A percentile compares a stretch with the other conserved stretches of the same genome.
Evolutionary conservation across 2,888 invertebrate species (phyloP).

Genomic region (Melanophora roralis): DNA sequence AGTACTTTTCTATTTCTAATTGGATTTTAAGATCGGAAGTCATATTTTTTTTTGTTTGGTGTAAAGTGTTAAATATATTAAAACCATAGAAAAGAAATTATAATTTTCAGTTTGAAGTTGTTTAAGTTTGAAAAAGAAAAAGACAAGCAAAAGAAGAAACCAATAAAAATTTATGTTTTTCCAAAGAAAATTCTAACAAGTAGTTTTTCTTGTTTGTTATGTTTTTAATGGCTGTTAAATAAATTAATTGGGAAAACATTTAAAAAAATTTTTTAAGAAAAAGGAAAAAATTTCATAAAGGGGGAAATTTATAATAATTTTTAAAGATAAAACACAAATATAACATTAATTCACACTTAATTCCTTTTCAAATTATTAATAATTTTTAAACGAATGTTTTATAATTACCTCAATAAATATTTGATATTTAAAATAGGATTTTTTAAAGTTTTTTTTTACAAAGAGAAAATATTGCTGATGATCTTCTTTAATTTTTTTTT

Average conservation of each 20-base stretch:
- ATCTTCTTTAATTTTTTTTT: no score
- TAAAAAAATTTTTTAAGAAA: not conserved
- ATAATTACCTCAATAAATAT: no score
- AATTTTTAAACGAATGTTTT: no score
- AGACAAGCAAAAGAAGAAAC: not conserved
- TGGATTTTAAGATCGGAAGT: conserved; percentile 58
- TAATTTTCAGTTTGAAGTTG: not conserved
- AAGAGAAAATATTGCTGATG: no score
- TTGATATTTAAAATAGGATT: no score
- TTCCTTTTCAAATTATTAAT: no score
- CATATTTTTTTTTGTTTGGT: conserved; percentile 50
- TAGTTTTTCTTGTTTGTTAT: not conserved
- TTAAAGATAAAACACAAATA: no score
- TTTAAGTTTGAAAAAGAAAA: not conserved
- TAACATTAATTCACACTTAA: no score
- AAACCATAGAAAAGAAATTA: conserved; percentile 7
- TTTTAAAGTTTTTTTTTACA: no score
- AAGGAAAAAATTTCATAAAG: no score
- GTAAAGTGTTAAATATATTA: conserved; percentile 41
- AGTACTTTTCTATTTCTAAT: conserved; percentile 43
- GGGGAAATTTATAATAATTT: no score
- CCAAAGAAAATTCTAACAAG: not conserved
- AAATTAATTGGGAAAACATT: not conserved
- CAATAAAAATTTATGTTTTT: conserved; percentile 5
- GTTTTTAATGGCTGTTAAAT: not conserved